Base-by-base conservation (phyloP, 2,797 vertebrate species). In the Apodemus agrarius region DNA sequence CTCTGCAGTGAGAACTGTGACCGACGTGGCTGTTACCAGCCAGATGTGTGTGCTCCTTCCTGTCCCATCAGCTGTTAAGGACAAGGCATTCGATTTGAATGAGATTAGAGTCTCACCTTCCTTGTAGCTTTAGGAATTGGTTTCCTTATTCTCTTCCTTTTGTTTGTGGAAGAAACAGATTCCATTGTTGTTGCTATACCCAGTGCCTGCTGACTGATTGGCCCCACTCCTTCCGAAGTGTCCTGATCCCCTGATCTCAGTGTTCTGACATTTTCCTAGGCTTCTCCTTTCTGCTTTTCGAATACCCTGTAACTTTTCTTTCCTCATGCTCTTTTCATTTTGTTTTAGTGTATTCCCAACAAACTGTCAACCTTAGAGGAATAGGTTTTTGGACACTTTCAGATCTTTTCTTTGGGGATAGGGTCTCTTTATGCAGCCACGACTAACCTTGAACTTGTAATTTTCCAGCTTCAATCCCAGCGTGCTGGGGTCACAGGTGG, bases 131-230 rank as follows among this genome's bases (percentile, higher is more conserved):
- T 86, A 52, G 31, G 37, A n/a, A 67, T 89, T n/a, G 40, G 85
- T 75, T 93, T 95, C 31, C 87, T 93, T 17, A 13, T 76, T 52
- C 84, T 81, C 84, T 81, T 5, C 81, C 61, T 89, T 72, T 72
- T 52, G 40, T 49, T 72, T 67, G 54, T 61, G 21, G 61, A 49
- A 10, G 82, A 90, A 89, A 74, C 57, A 54, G 95, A 86, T 61
- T 17, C 46, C n/a, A 69, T 59, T 59, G n/a, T 82, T 59, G 31
- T 82, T 9, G 11, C 52, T 52, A 52, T 52, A 52, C 11, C 52
- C 37, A 3, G 0, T 2, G 11, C 29, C 78, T 93, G 21, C 6
- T 5, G n/a, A 16, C 46, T 76, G n/a, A 54, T 54, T 24, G 21
- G 0, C 34, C 24, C 4, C 59, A 19, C 3, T 24, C 31, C 63